Base-by-base conservation (phyloP, 1,140 invertebrate species). In the Grapholita molesta region DNA sequence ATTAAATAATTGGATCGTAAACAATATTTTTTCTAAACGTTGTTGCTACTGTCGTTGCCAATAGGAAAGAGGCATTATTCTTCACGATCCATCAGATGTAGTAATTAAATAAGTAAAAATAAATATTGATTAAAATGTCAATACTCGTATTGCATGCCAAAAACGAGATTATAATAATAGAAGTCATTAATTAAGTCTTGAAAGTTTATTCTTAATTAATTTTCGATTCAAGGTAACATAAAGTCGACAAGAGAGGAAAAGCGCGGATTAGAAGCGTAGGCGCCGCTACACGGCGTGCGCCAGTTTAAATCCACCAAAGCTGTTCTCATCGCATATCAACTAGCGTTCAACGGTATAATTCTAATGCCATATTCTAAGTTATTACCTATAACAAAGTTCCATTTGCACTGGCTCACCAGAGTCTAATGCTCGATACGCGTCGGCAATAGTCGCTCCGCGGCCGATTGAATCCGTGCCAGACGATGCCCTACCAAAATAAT, bases 401-500 rank as follows among this genome's bases (percentile, higher is more conserved):
- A 42, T 5, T n/a, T 48, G 9, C 42, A 8, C 18, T 48, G 42
- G 42, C 21, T 9, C 15, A 9, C 42, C 18, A 0, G 2, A 21
- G 42, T 9, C 15, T 1, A n/a, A 48, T 4, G 42, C 42, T 48
- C 42, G 7, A 12, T 0, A 48, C 18, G 42, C 42, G 42, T 15
- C n/a, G 18, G 42, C 7, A 21, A 48, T 21, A 21, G 15, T 9
- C 12, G 7, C 6, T 18, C 66, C 52, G 61, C 75, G 72, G 25
- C 66, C 75, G 75, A 80, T 88, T 88, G 86, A 88, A 86, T 70
- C 64, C 61, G 75, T 88, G 86, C 86, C 86, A 88, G 81, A 73
- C 83, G 82, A 76, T 75, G 74, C 78, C 75, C 74, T 75, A 86
- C 86, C 82, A 81, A 88, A 88, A 88, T 88, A 86, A 88, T 86